Percentiles rank a stretch among this genome's conserved stretches.
phyloP scores from a whole-genome alignment of 92 coral and sea anemone species.

The Epizoanthus ramosus region DNA sequence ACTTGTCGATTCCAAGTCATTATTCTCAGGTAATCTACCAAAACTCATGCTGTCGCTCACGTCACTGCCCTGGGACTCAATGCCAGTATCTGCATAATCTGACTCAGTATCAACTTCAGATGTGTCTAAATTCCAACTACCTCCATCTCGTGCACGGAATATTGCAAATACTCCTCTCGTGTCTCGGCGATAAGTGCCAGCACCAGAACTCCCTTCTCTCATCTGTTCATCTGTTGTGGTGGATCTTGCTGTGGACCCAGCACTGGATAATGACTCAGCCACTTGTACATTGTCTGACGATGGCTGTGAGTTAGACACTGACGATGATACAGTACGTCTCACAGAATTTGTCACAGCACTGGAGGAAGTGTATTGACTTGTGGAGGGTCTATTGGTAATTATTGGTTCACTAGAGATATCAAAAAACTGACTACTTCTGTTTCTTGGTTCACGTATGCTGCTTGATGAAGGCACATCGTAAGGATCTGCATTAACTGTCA shows the following conservation, averaged over 20 bases:
- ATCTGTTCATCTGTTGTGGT: background rate
- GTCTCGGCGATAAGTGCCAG: conserved; percentile 38
- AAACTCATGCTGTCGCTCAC: conserved; percentile 39
- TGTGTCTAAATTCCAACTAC: conserved; percentile 71
- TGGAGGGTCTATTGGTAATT: background rate
- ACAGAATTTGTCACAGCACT: no score
- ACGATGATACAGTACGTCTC: background rate
- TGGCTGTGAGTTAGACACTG: background rate
- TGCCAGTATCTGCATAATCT: conserved; percentile 44
- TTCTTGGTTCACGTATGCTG: background rate
- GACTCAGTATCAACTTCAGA: conserved; percentile 59
- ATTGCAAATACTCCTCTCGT: conserved; percentile 78
- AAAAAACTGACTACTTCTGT: background rate
- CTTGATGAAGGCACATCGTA: no score
- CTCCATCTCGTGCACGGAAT: conserved; percentile 76
- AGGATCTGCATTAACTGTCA: background rate
- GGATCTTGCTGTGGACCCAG: no score
- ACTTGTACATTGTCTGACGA: no score
- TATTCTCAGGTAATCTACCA: conserved; percentile 18
- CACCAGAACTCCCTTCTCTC: background rate
- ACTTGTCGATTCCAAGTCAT: conserved; percentile 16
- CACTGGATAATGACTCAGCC: no score
- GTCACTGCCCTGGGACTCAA: conserved; percentile 19
- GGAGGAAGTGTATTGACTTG: background rate
- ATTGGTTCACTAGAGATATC: background rate